These are phyloP conservation scores for Nymphicus hollandicus DNA, from an alignment of 2,113 vertebrate genomes.

Conservation along the genomic window DNA sequence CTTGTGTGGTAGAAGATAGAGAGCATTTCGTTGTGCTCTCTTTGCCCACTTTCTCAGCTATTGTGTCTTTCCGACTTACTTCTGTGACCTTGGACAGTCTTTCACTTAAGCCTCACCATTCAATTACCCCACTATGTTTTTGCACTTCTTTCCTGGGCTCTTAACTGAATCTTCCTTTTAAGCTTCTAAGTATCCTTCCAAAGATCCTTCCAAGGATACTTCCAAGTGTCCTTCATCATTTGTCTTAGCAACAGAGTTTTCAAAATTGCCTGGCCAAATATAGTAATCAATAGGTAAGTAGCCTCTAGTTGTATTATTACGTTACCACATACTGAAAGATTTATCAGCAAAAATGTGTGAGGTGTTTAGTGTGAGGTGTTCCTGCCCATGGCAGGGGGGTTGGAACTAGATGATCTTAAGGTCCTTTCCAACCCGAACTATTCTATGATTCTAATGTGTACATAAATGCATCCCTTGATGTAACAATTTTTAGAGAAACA, in stretches of 20 bases:
- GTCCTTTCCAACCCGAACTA: no score
- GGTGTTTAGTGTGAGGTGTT: no score
- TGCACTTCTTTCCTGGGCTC: background rate
- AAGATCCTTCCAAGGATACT: background rate
- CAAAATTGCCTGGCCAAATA: background rate
- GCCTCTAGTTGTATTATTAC: background rate
- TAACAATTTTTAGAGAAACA: background rate
- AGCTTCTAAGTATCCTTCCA: background rate
- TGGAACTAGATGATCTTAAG: no score
- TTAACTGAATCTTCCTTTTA: background rate
- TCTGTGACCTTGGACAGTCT: background rate
- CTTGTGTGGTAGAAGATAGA: background rate
- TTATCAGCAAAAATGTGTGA: background rate
- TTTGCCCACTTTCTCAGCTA: background rate
- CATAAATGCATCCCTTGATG: background rate
- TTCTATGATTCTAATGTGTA: no score
- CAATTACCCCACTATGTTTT: background rate
- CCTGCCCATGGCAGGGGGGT: no score
- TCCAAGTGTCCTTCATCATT: background rate
- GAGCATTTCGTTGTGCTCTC: background rate
- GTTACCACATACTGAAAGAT: background rate
- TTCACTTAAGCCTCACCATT: background rate
- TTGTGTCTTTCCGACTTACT: background rate
- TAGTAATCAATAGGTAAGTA: background rate
- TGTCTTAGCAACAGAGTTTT: background rate